Evolutionary conservation across 2,797 vertebrate species (phyloP).

Genomic region (Epinephelus coioides): DNA sequence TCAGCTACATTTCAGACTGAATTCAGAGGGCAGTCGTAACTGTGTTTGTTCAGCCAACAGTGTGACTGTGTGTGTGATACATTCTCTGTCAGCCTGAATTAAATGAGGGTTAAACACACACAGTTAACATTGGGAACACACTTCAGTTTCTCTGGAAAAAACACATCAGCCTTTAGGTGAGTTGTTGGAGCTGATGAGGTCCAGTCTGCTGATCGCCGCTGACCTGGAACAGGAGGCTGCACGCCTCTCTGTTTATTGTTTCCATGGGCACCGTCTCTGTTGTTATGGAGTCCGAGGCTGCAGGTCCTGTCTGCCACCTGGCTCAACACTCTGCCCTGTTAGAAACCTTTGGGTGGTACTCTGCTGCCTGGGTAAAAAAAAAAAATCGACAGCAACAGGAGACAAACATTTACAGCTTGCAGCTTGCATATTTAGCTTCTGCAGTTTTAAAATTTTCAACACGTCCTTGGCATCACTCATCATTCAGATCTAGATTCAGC

Average conservation of each 20-base stretch:
- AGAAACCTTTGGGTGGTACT: conserved; percentile 5
- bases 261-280: conserved; percentile 55
- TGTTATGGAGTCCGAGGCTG: conserved; percentile 49
- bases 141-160: not conserved
- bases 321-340: not conserved
- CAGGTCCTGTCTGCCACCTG: conserved; percentile 48
- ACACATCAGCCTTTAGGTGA: not conserved
- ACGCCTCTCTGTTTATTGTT: conserved; percentile 54
- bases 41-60: not conserved
- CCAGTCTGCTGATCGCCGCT: conserved; percentile 20
- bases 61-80: not conserved
- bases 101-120: conserved; percentile 4
- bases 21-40: not conserved
- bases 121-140: not conserved
- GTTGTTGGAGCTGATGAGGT: conserved; percentile 5
- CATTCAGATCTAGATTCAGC: not conserved
- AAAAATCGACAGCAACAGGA: not conserved
- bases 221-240: conserved; percentile 28
- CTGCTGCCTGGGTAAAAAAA: not conserved
- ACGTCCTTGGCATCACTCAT: not conserved
- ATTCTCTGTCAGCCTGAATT: conserved; percentile 5
- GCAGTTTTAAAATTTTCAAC: not conserved
- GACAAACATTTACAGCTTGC: not conserved
- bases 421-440: too few species aligned
- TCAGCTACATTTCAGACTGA: not conserved